Evolutionary conservation across 2,888 invertebrate genomes (phyloP).

Genomic region (Acanthosoma haemorrhoidale): DNA sequence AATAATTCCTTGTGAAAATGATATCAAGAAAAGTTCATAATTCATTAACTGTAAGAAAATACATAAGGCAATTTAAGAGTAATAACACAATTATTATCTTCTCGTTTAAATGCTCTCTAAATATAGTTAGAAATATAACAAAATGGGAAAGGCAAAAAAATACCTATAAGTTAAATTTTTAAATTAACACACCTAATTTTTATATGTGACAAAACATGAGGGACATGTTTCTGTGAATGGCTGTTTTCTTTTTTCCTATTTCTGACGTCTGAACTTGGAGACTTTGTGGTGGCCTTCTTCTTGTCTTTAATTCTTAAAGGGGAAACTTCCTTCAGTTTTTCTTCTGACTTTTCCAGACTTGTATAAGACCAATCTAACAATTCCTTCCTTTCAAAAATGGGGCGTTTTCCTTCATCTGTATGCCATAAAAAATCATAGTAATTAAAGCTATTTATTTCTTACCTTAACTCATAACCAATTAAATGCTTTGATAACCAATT

Average conservation of each 20-base stretch:
- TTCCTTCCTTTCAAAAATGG: conserved; percentile 22
- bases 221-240: neutral
- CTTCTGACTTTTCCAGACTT: conserved; percentile 7
- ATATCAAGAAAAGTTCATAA: too few species aligned
- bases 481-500: too few species aligned
- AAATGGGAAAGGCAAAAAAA: neutral
- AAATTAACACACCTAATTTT: conserved; percentile 19
- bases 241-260: conserved; percentile 10
- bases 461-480: too few species aligned
- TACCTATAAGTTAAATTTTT: neutral
- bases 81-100: too few species aligned
- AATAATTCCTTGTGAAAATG: too few species aligned
- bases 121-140: neutral
- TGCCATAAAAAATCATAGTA: too few species aligned
- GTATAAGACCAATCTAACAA: conserved; percentile 18
- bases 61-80: too few species aligned
- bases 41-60: too few species aligned
- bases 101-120: too few species aligned
- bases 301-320: neutral
- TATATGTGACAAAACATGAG: neutral
- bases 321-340: neutral
- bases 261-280: neutral
- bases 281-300: neutral
- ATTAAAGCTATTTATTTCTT: too few species aligned
- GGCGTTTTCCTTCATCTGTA: conserved; percentile 25